Conservation (phyloP, 2,888 invertebrate species). For the Campopleginae sp. region DNA sequence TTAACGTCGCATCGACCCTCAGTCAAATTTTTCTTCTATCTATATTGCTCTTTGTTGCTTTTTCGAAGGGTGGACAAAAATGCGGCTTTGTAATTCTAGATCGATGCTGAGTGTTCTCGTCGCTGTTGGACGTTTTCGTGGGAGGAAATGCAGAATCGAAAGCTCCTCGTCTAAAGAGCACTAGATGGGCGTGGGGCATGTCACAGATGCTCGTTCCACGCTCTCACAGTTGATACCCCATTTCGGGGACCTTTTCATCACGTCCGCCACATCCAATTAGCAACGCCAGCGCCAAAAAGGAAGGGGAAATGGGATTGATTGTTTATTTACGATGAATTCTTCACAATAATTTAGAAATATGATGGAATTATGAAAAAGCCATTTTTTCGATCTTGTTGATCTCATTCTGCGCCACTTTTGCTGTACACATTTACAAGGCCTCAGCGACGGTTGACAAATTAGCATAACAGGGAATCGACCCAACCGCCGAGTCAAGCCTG, state of each 20-base stretch:
- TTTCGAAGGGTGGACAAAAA: not conserved
- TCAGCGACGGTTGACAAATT: slow-evolving; percentile 82
- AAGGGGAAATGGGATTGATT: slow-evolving; percentile 35
- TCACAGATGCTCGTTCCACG: slow-evolving; percentile 65
- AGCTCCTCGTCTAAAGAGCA: slow-evolving; percentile 26
- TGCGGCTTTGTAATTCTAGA: slow-evolving; percentile 25
- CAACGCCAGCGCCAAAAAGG: not conserved
- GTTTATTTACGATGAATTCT: not conserved
- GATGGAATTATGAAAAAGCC: slow-evolving; percentile 25
- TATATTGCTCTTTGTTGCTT: not conserved
- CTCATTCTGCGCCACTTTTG: slow-evolving; percentile 45
- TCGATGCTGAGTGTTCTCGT: slow-evolving; percentile 21
- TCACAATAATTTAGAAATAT: not conserved
- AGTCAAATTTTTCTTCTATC: not conserved
- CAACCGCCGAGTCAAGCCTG: slow-evolving; percentile 81
- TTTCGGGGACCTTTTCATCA: slow-evolving; percentile 45
- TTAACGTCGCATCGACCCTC: slow-evolving; percentile 15
- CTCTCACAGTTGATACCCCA: slow-evolving; percentile 46
- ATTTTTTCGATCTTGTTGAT: slow-evolving; percentile 2
- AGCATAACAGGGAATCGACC: slow-evolving; percentile 83
- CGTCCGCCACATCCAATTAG: not conserved
- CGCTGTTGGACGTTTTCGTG: slow-evolving; percentile 41
- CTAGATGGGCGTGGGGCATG: slow-evolving; percentile 20
- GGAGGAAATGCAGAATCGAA: slow-evolving; percentile 14
- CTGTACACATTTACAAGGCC: slow-evolving; percentile 38